Conservation (phyloP, 2,888 invertebrate species). For the Herminia tarsipennalis region DNA sequence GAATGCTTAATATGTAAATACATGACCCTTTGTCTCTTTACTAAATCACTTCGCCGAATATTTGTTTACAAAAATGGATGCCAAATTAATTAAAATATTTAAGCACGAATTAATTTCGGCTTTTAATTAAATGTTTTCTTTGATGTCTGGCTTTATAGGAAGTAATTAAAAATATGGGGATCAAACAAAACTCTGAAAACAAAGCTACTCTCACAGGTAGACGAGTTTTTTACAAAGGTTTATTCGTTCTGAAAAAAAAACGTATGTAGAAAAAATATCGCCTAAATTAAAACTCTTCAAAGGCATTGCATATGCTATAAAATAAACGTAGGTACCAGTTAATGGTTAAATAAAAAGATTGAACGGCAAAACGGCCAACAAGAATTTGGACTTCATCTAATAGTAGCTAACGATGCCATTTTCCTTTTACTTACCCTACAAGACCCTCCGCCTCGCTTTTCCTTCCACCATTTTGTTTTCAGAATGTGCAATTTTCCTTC, state of each 20-base stretch:
- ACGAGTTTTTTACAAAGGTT: too few species aligned
- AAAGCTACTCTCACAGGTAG: too few species aligned
- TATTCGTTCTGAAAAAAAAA: too few species aligned
- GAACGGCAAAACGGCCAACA: too few species aligned
- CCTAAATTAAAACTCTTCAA: too few species aligned
- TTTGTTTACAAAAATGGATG: constrained; percentile 1
- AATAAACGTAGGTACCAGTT: too few species aligned
- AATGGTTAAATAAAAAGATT: too few species aligned
- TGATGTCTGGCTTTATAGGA: background rate
- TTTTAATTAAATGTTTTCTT: constrained; percentile 7
- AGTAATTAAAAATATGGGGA: background rate
- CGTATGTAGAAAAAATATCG: too few species aligned
- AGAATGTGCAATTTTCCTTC: constrained; percentile 96
- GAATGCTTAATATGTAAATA: background rate
- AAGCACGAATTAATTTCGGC: background rate
- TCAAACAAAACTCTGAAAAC: background rate
- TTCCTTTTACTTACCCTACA: constrained; percentile 88
- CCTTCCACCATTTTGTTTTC: constrained; percentile 99
- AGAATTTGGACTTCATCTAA: constrained; percentile 5
- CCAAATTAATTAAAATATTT: constrained; percentile 4
- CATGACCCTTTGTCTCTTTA: background rate
- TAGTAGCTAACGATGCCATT: constrained; percentile 35
- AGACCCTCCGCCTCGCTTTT: constrained; percentile 94
- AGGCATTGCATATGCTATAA: too few species aligned
- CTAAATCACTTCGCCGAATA: background rate